phyloP scores from a whole-genome alignment of 2,797 vertebrate genomes.

The Xiphophorus birchmanni region DNA sequence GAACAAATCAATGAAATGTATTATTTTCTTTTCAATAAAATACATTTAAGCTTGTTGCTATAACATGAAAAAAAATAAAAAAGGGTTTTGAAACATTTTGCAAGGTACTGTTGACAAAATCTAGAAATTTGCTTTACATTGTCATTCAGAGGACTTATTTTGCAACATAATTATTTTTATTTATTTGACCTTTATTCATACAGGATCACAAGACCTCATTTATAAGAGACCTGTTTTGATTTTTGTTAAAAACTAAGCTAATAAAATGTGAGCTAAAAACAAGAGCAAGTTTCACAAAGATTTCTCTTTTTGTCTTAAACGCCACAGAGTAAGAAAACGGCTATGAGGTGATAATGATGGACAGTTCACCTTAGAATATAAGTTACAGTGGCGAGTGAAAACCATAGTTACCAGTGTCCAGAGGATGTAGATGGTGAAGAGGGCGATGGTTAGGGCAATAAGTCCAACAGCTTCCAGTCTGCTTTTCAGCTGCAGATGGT shows the following conservation, averaged over 20 bases:
- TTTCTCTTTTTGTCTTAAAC: no score
- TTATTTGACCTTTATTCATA: no score
- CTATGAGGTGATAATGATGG: no score
- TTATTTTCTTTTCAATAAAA: neutral
- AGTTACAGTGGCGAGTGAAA: no score
- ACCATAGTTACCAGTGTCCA: conserved; percentile 90
- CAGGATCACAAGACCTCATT: no score
- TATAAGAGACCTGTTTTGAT: no score
- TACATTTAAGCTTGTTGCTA: neutral
- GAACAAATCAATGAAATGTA: neutral
- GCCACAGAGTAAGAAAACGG: no score
- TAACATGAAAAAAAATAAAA: neutral
- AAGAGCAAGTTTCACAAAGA: no score
- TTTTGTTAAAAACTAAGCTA: no score
- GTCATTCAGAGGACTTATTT: neutral
- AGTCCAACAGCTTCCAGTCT: conserved; percentile 91
- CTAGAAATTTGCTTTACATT: neutral
- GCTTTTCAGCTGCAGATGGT: conserved; percentile 95
- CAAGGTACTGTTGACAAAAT: neutral
- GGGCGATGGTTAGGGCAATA: conserved; percentile 78
- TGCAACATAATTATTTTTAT: neutral
- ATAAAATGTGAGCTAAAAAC: no score
- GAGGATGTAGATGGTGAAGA: conserved; percentile 82
- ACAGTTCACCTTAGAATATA: no score
- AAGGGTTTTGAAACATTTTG: neutral